These are phyloP conservation scores for Leucopsar rothschildi DNA, from an alignment of 2,113 vertebrate species.

Conservation along the genomic window DNA sequence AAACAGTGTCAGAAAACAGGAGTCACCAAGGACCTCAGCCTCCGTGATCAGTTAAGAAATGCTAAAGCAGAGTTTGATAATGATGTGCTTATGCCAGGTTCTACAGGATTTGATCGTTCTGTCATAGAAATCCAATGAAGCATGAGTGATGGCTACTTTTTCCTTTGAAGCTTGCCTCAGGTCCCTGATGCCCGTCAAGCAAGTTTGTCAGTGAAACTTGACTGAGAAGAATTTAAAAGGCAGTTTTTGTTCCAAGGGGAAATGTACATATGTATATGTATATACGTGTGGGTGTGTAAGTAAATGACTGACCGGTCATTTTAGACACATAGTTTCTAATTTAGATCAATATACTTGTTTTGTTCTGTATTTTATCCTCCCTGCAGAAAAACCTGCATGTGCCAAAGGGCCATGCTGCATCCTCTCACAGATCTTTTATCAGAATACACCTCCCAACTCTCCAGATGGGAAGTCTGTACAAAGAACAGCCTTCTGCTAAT, in stretches of 20 bases:
- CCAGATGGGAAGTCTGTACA: slow-evolving; percentile 46
- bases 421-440: neutral
- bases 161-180: slow-evolving; percentile 72
- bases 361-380: neutral
- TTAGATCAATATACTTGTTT: neutral
- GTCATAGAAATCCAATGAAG: slow-evolving; percentile 86
- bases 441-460: neutral
- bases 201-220: slow-evolving; percentile 78
- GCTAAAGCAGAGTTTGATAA: slow-evolving; percentile 83
- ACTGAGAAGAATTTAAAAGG: slow-evolving; percentile 80
- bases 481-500: slow-evolving; percentile 48
- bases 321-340: neutral
- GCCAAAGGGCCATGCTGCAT: neutral
- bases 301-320: neutral
- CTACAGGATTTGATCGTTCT: slow-evolving; percentile 81
- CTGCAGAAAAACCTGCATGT: neutral
- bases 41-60: slow-evolving; percentile 82
- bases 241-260: slow-evolving; percentile 53
- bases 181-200: slow-evolving; percentile 78
- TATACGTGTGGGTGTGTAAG: neutral
- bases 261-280: neutral
- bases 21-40: slow-evolving; percentile 78
- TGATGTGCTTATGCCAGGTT: slow-evolving; percentile 83
- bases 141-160: slow-evolving; percentile 83
- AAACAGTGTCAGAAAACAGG: slow-evolving; percentile 87